A percentile compares a stretch with the other conserved stretches of the same genome.
Conservation (phyloP, 2,113 vertebrate species). For the Dryoscopus gambensis region DNA sequence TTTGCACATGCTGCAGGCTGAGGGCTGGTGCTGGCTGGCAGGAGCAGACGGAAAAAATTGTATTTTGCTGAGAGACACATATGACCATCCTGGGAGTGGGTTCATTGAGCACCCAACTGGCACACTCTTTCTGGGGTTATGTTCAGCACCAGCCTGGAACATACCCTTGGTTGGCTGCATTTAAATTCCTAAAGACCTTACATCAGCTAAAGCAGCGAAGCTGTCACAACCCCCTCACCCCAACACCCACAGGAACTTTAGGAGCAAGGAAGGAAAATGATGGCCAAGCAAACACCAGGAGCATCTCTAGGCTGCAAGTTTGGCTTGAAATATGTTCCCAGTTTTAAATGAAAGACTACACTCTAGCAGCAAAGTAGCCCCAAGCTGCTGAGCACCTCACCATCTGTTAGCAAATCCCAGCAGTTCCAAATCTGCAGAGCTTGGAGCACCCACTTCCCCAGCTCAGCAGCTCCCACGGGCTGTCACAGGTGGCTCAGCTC, state of each 20-base stretch:
- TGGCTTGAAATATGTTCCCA: neutral
- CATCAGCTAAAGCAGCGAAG: neutral
- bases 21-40: neutral
- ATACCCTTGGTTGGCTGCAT: fast-evolving
- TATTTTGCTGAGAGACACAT: neutral
- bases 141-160: neutral
- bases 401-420: neutral
- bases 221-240: neutral
- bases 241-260: neutral
- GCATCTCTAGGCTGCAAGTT: neutral
- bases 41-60: neutral
- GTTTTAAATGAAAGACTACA: neutral
- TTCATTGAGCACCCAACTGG: neutral
- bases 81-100: neutral
- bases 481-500: neutral
- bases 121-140: neutral
- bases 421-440: neutral
- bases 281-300: neutral
- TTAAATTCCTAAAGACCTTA: neutral
- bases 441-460: neutral
- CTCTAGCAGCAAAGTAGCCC: neutral
- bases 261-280: neutral
- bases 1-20: fast-evolving
- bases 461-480: neutral
- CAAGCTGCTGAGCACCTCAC: neutral